Conservation (phyloP, 2,113 vertebrate genomes). For the Eretmodus cyanostictus region DNA sequence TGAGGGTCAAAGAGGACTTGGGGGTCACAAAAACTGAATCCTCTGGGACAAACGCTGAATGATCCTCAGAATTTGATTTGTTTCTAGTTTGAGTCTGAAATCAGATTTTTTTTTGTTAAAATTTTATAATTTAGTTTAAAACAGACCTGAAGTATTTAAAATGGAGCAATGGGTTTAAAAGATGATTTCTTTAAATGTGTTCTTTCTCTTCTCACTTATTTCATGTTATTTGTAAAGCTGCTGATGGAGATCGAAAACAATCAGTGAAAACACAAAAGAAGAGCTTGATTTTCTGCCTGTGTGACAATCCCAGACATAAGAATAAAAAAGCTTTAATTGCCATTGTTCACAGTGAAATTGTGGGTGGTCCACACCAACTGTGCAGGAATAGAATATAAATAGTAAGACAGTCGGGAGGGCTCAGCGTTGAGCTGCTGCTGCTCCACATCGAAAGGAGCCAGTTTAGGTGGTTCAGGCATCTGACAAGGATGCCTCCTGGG, state of each 20-base stretch:
- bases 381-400: neutral
- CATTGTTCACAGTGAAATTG: neutral
- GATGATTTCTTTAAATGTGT: neutral
- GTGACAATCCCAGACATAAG: neutral
- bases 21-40: neutral
- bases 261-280: neutral
- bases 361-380: neutral
- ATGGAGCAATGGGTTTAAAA: neutral
- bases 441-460: neutral
- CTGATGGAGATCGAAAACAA: neutral
- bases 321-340: neutral
- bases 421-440: fast-evolving
- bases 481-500: fast-evolving
- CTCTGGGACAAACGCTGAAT: neutral
- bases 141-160: neutral
- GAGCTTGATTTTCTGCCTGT: neutral
- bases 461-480: neutral
- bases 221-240: neutral
- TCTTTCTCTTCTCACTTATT: neutral
- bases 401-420: neutral
- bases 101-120: neutral
- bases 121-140: neutral
- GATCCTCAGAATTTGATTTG: neutral
- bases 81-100: neutral
- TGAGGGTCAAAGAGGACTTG: neutral